Evolutionary conservation across 2,888 invertebrate genomes (phyloP).

Genomic region (Lydus trimaculatus): DNA sequence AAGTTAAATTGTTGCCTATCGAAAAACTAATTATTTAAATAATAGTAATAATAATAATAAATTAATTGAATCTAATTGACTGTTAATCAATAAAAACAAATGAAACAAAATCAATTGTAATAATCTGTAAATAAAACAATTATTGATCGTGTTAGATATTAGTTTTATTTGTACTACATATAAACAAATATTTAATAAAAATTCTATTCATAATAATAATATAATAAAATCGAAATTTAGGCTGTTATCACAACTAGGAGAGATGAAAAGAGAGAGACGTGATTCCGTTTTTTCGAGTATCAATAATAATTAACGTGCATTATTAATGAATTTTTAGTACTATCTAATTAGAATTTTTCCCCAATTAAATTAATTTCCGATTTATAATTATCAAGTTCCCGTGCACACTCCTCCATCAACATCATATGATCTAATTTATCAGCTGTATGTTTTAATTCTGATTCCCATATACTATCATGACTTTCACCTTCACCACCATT

Average conservation of each 20-base stretch:
- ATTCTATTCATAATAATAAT: neutral
- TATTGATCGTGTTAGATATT: constrained; percentile 30
- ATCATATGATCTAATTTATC: constrained; percentile 30
- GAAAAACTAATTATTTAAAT: constrained; percentile 19
- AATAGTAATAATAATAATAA: constrained; percentile 11
- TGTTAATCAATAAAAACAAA: constrained; percentile 18
- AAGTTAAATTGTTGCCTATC: constrained; percentile 26
- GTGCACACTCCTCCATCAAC: constrained; percentile 28
- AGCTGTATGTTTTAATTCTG: constrained; percentile 67
- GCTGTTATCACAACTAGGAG: constrained; percentile 6
- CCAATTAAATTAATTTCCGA: constrained; percentile 10
- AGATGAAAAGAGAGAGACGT: neutral
- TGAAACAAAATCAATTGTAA: constrained; percentile 21
- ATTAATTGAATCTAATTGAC: constrained; percentile 11
- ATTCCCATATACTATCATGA: constrained; percentile 75
- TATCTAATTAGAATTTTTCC: neutral
- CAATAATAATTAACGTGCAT: neutral
- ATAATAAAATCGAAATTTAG: constrained; percentile 2
- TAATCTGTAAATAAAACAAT: constrained; percentile 32
- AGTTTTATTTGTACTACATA: constrained; percentile 17
- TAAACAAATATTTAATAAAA: constrained; percentile 2
- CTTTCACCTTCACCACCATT: constrained; percentile 74
- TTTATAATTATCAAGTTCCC: constrained; percentile 24
- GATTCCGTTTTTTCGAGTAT: neutral
- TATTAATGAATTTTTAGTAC: neutral